phyloP scores from a whole-genome alignment of 2,888 invertebrate genomes.

The Frankliniella fusca region DNA sequence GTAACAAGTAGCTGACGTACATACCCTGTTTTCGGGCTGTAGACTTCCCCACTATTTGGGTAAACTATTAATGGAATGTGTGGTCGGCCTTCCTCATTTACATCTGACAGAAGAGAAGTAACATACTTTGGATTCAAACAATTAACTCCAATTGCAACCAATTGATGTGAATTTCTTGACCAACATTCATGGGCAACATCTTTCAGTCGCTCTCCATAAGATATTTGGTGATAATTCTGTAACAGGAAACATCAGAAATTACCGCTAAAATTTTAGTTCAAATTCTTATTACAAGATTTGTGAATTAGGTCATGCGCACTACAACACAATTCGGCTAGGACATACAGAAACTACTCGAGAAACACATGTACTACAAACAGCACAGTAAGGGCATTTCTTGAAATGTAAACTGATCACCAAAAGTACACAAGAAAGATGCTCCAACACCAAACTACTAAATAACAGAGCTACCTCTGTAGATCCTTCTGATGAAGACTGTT shows the following conservation, averaged over 20 bases:
- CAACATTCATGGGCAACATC: conserved; percentile 67
- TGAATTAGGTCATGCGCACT: not conserved
- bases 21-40: conserved; percentile 51
- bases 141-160: conserved; percentile 85
- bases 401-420: too few relatives aligned
- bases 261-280: conserved; percentile 9
- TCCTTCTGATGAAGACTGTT: not conserved
- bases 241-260: conserved; percentile 39
- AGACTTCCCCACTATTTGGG: conserved; percentile 87
- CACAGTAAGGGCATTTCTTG: too few relatives aligned
- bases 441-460: not conserved
- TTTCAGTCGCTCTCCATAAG: conserved; percentile 75
- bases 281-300: not conserved
- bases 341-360: too few relatives aligned
- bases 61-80: conserved; percentile 79
- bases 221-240: conserved; percentile 61
- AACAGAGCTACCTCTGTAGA: conserved; percentile 10
- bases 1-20: conserved; percentile 27
- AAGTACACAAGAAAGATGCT: not conserved
- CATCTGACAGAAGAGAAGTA: conserved; percentile 57
- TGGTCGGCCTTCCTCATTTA: conserved; percentile 47
- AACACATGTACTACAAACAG: too few relatives aligned
- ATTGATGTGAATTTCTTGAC: conserved; percentile 53
- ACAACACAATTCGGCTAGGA: too few relatives aligned
- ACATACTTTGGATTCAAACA: conserved; percentile 71